Base-by-base conservation (phyloP, 2,113 vertebrate genomes). In the Neolamprologus sp. region DNA sequence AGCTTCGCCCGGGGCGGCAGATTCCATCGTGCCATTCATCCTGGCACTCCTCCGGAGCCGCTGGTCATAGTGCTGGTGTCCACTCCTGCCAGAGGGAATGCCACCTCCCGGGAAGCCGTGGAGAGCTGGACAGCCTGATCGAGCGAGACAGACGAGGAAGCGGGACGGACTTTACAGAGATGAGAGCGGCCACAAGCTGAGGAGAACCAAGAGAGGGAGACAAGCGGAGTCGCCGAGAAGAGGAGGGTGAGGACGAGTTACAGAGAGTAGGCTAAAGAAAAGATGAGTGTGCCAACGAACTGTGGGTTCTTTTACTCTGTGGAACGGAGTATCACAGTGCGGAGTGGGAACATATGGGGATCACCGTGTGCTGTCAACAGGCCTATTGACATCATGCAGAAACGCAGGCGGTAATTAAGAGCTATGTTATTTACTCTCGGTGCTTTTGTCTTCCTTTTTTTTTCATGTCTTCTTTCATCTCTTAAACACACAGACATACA, bases 331-430 rank as follows among this genome's bases (percentile, higher is more conserved):
- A 65, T 95, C 80, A 93, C 85, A 55, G 92, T 95, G 91, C 85
- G 94, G 40, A 94, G 91, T 49, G 94, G 96, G 85, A 95, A 91
- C 91, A 89, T 95, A 42, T 94, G 95, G 91, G 96, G 96, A 87
- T 97, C 97, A 1, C 96, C 96, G 5, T 94, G 95, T 26, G 96
- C 96, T 7, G 96, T 97, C 93, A 96, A 97, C 95, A 93, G 95
- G 55, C 96, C 97, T 89, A 97, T 97, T 83, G 96, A 97, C 95
- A 97, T 97, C 92, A 92, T 92, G 53, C 95, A 96, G 91, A 97
- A 95, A 93, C 95, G 91, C 94, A 95, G 96, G 95, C 96, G 97
- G 96, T 97, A 97, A 97, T 91, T 89, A 90, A 90, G 80, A 89
- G 85, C 90, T 40, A 51, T 84, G 45, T 92, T 88, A 86, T 93